Conservation (phyloP, 2,113 vertebrate genomes). For the Pristiophorus japonicus region DNA sequence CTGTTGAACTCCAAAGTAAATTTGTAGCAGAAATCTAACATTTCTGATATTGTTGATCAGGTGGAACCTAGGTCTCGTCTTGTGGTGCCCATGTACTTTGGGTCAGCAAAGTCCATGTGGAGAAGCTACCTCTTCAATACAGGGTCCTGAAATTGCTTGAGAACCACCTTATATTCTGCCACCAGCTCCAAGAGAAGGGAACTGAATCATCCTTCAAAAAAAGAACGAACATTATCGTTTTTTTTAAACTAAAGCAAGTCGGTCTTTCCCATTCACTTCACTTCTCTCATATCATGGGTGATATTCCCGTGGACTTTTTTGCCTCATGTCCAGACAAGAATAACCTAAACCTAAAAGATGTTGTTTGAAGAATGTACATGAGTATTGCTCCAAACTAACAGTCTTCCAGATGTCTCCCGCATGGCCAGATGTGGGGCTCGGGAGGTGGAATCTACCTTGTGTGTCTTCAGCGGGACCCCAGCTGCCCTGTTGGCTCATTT, state of each 20-base stretch:
- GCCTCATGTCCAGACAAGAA: not conserved
- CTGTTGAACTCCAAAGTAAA: not conserved
- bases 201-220: not conserved
- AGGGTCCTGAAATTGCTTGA: not conserved
- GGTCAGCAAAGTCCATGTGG: not conserved
- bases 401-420: not conserved
- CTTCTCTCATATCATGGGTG: not conserved
- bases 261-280: too few species aligned
- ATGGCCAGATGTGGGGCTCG: not conserved
- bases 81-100: not conserved
- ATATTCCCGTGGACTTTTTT: not conserved
- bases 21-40: not conserved
- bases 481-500: not conserved
- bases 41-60: not conserved
- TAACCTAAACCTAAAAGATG: not conserved
- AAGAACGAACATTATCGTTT: not conserved
- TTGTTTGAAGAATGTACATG: not conserved
- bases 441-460: not conserved
- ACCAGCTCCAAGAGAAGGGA: not conserved
- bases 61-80: not conserved
- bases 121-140: not conserved
- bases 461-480: not conserved
- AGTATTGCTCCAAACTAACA: not conserved
- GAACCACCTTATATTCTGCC: not conserved
- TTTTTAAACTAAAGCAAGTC: too few species aligned